Evolutionary conservation across 1,140 invertebrate genomes (phyloP), one percentile per base, ranked within the genome.

Genomic region (Aphaenogaster rudis): DNA sequence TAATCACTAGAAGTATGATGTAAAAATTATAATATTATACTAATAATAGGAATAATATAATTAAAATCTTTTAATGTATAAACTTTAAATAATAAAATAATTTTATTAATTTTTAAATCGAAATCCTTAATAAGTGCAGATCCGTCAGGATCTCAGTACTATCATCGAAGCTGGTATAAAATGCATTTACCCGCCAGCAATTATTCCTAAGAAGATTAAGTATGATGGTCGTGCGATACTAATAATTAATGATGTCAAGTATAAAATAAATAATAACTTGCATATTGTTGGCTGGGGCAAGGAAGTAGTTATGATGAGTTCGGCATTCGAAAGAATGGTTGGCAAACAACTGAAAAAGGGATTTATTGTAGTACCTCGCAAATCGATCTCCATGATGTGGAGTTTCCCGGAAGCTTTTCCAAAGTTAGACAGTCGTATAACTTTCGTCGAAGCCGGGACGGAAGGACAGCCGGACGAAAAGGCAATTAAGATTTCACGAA

Each of bases 241-340:
- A 28, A 88, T 63, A 21, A 88, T 94, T 13, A 82, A 88, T 9
- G 77, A 77, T 0, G 71, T 87, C 8, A 92, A 85, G 21, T 93
- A 93, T 39, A 93, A 81, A 57, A 39, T 93, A 54, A 93, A 87
- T 21, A 91, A 93, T 17, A 94, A 94, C 59, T 88, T 94, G 21
- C 91, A 93, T 21, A 84, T 93, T 8, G 78, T 93, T 13, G 93
- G 92, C 21, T 93, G 93, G 93, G 92, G 93, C n/a, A 82, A 71
- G 13, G 91, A 94, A 57, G 88, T 87, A 1, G 57, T 90, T 8
- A 86, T 85, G 42, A 84, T 93, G 78, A 90, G 92, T 33, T 74
- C 88, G 0, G 54, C 90, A 13, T 89, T 94, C n/a, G 92, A 93
- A 71, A 91, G 85, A 67, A 66, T 94, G 15, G 88, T 94, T 9